Conservation (phyloP, 2,113 vertebrate genomes). For the Catharus fuscescens region DNA sequence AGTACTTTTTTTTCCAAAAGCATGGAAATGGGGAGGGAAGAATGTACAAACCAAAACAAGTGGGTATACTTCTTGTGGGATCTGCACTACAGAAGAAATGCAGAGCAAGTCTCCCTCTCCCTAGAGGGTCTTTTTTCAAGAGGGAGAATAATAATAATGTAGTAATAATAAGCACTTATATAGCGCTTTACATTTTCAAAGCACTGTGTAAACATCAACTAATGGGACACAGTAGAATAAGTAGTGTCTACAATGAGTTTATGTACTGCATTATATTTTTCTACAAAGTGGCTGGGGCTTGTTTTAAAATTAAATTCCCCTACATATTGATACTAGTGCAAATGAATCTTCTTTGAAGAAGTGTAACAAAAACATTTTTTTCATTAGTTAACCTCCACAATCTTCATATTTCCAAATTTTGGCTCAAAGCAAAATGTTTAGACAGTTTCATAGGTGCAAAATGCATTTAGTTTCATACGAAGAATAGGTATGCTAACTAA, state of each 20-base stretch:
- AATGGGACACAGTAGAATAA: conserved; percentile 65
- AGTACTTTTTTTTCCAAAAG: background rate
- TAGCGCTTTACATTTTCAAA: conserved; percentile 69
- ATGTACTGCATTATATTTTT: conserved; percentile 52
- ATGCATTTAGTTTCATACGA: conserved; percentile 48
- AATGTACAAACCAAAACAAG: conserved; percentile 49
- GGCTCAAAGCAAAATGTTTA: conserved; percentile 37
- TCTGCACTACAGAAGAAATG: conserved; percentile 45
- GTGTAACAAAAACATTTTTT: background rate
- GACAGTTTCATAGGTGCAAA: conserved; percentile 47
- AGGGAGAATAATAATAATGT: conserved; percentile 69
- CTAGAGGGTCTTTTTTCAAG: conserved; percentile 60
- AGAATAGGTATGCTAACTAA: conserved; percentile 57
- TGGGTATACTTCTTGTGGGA: conserved; percentile 34
- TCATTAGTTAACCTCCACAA: background rate
- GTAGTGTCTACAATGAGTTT: conserved; percentile 68
- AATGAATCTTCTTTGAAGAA: conserved; percentile 34
- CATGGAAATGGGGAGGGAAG: background rate
- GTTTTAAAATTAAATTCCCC: conserved; percentile 49
- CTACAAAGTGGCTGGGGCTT: conserved; percentile 33
- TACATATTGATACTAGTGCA: conserved; percentile 17
- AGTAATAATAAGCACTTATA: conserved; percentile 74
- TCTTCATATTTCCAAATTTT: background rate
- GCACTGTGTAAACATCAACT: conserved; percentile 58
- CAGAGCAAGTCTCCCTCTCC: conserved; percentile 57